These are phyloP conservation scores for Paraplagusia blochii DNA, from an alignment of 2,113 vertebrate genomes.

Conservation along the genomic window DNA sequence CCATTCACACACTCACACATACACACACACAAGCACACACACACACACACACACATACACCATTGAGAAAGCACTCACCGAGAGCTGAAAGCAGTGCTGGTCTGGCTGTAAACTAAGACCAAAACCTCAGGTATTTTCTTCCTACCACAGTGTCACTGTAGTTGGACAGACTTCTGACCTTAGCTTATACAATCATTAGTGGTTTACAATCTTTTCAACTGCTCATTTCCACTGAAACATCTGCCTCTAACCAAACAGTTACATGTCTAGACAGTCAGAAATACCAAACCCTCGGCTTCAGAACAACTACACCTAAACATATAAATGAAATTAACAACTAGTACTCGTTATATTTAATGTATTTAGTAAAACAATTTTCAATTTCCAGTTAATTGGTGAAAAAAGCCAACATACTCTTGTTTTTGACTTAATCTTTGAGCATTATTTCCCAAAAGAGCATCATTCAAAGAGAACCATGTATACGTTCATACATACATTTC, in stretches of 20 bases:
- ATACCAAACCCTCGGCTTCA: slow-evolving; percentile 1
- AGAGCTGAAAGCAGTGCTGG: slow-evolving; percentile 60
- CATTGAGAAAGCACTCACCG: slow-evolving; percentile 65
- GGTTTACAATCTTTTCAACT: slow-evolving; percentile 39
- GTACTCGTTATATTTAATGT: too few relatives aligned
- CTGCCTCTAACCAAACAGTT: slow-evolving; percentile 37
- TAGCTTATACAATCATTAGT: slow-evolving; percentile 50
- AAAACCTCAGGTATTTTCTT: slow-evolving; percentile 57
- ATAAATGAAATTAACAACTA: not conserved
- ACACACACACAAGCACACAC: slow-evolving; percentile 3
- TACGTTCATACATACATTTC: slow-evolving; percentile 8
- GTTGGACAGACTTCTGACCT: slow-evolving; percentile 51
- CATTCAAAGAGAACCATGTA: slow-evolving; percentile 14
- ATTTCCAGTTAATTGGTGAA: too few relatives aligned
- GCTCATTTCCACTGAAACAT: slow-evolving; percentile 28
- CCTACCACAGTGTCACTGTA: slow-evolving; percentile 56
- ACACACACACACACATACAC: slow-evolving; percentile 44
- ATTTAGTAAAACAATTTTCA: too few relatives aligned
- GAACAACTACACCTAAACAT: slow-evolving; percentile 1
- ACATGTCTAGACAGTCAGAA: slow-evolving; percentile 8
- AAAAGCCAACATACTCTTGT: too few relatives aligned
- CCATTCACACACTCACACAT: slow-evolving; percentile 21
- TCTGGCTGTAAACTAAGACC: slow-evolving; percentile 68
- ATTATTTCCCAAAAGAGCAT: not conserved
- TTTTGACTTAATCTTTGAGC: not conserved